Conservation (phyloP, 2,113 vertebrate genomes). For the Halcyon malimbica region DNA sequence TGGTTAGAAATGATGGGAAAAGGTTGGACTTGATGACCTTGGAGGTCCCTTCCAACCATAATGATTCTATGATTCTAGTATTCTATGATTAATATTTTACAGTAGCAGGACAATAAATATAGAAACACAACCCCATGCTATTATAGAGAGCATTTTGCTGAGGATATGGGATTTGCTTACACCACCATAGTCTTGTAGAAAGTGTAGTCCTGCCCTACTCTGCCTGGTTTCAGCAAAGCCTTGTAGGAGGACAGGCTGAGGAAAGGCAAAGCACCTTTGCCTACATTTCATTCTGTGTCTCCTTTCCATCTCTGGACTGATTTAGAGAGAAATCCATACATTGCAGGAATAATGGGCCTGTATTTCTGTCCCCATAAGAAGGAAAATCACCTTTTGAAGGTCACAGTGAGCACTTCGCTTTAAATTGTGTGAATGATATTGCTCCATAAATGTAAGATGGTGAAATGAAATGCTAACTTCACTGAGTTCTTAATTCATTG, state of each 20-base stretch:
- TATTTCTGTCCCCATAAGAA: neutral
- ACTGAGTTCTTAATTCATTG: neutral
- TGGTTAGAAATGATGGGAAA: too few relatives aligned
- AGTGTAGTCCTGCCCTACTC: neutral
- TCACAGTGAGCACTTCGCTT: neutral
- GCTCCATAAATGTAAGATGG: neutral
- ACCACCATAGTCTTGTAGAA: rapidly evolving
- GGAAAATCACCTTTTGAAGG: neutral
- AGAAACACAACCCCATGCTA: neutral
- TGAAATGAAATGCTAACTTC: neutral
- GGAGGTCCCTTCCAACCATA: too few relatives aligned
- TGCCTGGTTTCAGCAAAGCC: neutral
- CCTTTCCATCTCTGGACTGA: neutral
- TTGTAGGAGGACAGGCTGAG: neutral
- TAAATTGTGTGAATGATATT: neutral
- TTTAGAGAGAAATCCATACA: neutral
- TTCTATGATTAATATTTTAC: too few relatives aligned
- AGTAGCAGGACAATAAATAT: neutral
- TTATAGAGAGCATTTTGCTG: neutral
- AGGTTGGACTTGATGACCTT: too few relatives aligned
- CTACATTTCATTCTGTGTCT: neutral
- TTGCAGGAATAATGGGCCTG: neutral
- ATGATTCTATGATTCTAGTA: too few relatives aligned
- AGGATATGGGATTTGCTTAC: neutral
- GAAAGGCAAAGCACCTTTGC: neutral